A percentile compares a stretch with the other conserved stretches of the same genome.
Conservation (phyloP, 2,888 invertebrate species). For the Caradrina clavipalpis region DNA sequence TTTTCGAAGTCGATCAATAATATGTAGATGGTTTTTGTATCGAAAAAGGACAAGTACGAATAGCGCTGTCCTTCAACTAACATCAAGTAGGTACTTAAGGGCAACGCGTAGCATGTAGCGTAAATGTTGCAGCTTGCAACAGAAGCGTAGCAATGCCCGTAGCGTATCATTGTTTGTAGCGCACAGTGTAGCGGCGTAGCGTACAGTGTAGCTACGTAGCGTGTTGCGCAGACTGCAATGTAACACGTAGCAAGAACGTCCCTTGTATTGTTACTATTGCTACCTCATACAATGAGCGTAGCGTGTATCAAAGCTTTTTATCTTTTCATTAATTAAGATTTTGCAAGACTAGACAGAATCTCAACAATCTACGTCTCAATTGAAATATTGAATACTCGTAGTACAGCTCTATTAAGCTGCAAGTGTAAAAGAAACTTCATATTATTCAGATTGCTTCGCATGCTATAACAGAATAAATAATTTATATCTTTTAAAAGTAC, state of each 20-base stretch:
- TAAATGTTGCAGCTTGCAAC: constrained; percentile 12
- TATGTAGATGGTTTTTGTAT: not conserved
- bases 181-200: not conserved
- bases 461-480: constrained; percentile 34
- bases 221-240: not conserved
- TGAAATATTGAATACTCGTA: constrained; percentile 4
- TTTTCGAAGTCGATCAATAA: constrained; percentile 8
- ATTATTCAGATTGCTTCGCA: constrained; percentile 26
- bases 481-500: constrained; percentile 44
- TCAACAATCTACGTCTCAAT: not conserved
- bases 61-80: constrained; percentile 7
- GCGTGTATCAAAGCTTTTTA: not conserved
- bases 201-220: not conserved
- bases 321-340: not conserved
- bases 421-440: constrained; percentile 24
- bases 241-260: not conserved
- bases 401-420: constrained; percentile 33
- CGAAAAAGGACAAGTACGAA: constrained; percentile 3
- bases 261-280: not conserved
- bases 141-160: not conserved
- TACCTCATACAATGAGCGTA: no score
- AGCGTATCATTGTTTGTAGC: not conserved
- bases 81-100: constrained; percentile 3
- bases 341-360: not conserved
- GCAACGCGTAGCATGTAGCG: not conserved